Base-by-base conservation (phyloP, 2,113 vertebrate genomes). In the Chitala chitala region DNA sequence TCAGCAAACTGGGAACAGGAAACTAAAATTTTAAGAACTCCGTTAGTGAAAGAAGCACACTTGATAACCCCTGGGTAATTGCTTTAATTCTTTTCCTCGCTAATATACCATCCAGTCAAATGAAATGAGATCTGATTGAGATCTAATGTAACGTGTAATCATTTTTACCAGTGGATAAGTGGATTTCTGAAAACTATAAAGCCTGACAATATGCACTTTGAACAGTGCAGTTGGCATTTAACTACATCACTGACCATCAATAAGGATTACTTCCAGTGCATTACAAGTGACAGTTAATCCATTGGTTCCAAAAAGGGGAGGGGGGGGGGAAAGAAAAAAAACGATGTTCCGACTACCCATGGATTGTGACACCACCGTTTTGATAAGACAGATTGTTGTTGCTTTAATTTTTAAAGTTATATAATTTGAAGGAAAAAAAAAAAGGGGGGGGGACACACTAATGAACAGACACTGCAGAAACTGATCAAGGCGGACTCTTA, bases 1-100 rank as follows among this genome's bases (percentile, higher is more conserved):
- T 72, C 40, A 59, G 40, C 55, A 31, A 68, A 68, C 46, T n/a
- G n/a, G n/a, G 64, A 68, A 46, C 29, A 26, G n/a, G 22, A 24
- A 46, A 48, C 44, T 22, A 48, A 22, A 26, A 38, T 17, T n/a
- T 42, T 12, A 42, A 22, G 22, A 65, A 65, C 20, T 31, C 29
- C 20, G 56, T 31, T 31, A 59, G 24, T 44, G 12, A 44, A 68
- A 46, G 64, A 44, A 38, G 46, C 42, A 48, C 64, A 24, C 38
- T 29, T 29, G 26, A 68, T 48, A 48, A 68, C 42, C n/a, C 22
- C 12, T 48, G 15, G 22, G 12, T 46, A 48, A 24, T 44, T 33
- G 17, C 20, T 36, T 38, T 5, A 36, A 36, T 61, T 61, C 36
- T 53, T 61, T 20, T 20, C 31, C 15, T 63, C 17, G n/a, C 6